Conservation (phyloP, 2,888 invertebrate species). For the Pristionchus japonicus region DNA sequence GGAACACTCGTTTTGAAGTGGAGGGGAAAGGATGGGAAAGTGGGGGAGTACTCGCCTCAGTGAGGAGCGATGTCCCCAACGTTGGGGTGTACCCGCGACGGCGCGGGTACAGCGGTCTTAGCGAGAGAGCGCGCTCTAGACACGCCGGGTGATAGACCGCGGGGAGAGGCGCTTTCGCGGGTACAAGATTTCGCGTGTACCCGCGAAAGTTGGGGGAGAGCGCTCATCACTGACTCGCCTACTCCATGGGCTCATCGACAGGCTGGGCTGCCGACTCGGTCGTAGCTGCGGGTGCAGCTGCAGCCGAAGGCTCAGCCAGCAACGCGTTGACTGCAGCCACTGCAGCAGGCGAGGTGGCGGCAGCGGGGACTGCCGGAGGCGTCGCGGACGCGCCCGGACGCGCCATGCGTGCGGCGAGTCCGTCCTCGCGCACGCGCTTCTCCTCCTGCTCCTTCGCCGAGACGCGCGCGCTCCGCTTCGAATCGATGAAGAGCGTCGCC, state of each 20-base stretch:
- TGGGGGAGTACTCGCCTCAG: no score
- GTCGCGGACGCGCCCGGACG: not conserved
- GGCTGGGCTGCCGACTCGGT: not conserved
- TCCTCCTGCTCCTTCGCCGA: slow-evolving; percentile 51
- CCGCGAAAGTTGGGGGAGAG: no score
- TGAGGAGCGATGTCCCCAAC: not conserved
- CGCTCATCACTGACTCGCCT: no score
- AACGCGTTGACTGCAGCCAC: not conserved
- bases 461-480: slow-evolving; percentile 50
- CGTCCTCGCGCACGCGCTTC: not conserved
- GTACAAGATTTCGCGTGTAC: no score
- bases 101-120: no score
- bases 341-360: not conserved
- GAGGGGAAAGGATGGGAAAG: not conserved
- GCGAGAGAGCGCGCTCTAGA: no score
- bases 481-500: slow-evolving; percentile 89
- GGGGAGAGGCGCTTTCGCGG: no score
- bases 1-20: not conserved
- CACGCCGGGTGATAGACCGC: no score
- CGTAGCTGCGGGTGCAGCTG: not conserved
- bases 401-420: not conserved
- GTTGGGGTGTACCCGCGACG: no score
- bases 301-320: not conserved
- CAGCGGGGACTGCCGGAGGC: not conserved
- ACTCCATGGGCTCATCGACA: slow-evolving; percentile 37